Conservation (phyloP, 2,888 invertebrate genomes). For the Adineta ricciae region DNA sequence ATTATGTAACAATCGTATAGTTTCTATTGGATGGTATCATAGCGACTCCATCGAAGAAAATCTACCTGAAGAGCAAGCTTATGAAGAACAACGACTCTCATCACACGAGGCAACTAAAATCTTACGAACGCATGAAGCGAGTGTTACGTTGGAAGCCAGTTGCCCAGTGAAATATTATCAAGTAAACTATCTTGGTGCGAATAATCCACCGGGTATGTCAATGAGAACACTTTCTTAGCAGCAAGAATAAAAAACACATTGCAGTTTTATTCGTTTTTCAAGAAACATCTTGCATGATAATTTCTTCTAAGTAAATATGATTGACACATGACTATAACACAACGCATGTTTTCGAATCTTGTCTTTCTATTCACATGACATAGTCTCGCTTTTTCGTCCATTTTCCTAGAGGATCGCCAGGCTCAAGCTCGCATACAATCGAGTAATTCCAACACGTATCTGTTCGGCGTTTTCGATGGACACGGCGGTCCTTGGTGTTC, state of each 20-base stretch:
- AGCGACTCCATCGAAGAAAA: background rate
- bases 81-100: background rate
- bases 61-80: background rate
- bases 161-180: conserved; percentile 31
- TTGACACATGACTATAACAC: too few relatives aligned
- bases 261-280: too few relatives aligned
- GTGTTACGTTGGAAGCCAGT: conserved; percentile 22
- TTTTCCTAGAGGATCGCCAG: conserved; percentile 67
- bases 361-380: too few relatives aligned
- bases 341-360: too few relatives aligned
- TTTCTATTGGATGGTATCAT: background rate
- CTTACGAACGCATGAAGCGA: conserved; percentile 23
- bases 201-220: conserved; percentile 22
- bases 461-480: conserved; percentile 89
- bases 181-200: conserved; percentile 28
- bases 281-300: too few relatives aligned
- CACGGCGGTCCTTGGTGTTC: conserved; percentile 80
- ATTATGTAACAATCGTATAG: background rate
- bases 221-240: background rate
- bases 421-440: conserved; percentile 65
- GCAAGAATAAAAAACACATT: too few relatives aligned
- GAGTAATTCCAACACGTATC: conserved; percentile 55
- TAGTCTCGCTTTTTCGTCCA: too few relatives aligned
- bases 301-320: too few relatives aligned
- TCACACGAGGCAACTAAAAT: conserved; percentile 29